These are phyloP conservation scores for Mugil cephalus DNA, from an alignment of 2,113 vertebrate species.

Conservation along the genomic window DNA sequence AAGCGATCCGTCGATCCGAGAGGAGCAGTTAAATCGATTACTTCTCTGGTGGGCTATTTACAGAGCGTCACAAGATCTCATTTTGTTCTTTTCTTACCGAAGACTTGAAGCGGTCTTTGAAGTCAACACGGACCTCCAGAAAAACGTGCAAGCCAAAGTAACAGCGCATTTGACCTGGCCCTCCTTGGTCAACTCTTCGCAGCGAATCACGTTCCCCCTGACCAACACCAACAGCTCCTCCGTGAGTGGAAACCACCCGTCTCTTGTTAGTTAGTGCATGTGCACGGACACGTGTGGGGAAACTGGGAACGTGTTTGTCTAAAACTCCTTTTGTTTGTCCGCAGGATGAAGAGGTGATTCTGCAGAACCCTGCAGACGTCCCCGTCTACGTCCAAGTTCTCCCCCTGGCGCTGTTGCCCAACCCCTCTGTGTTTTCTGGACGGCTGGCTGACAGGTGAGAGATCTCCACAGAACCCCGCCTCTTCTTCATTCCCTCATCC, in stretches of 20 bases:
- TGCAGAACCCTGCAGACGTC: conserved; percentile 94
- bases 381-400: conserved; percentile 92
- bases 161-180: conserved; percentile 94
- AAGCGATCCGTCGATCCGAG: conserved; percentile 38
- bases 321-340: conserved; percentile 17
- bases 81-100: conserved; percentile 7
- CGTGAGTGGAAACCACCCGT: conserved; percentile 85
- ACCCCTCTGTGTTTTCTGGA: conserved; percentile 89
- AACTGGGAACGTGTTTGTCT: not conserved
- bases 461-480: not conserved
- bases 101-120: conserved; percentile 93
- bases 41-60: not conserved
- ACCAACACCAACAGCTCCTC: conserved; percentile 96
- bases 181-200: conserved; percentile 89
- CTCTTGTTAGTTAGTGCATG: conserved; percentile 8
- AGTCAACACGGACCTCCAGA: conserved; percentile 97
- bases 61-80: conserved; percentile 11
- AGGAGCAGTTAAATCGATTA: no score
- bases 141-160: conserved; percentile 91
- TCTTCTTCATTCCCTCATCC: not conserved
- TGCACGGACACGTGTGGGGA: not conserved
- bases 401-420: conserved; percentile 92
- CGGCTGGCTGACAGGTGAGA: conserved; percentile 90
- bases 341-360: conserved; percentile 92
- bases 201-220: conserved; percentile 90